Evolutionary conservation across 92 coral and sea anemone genomes (phyloP).

Genomic region (Meandrina meandrites): DNA sequence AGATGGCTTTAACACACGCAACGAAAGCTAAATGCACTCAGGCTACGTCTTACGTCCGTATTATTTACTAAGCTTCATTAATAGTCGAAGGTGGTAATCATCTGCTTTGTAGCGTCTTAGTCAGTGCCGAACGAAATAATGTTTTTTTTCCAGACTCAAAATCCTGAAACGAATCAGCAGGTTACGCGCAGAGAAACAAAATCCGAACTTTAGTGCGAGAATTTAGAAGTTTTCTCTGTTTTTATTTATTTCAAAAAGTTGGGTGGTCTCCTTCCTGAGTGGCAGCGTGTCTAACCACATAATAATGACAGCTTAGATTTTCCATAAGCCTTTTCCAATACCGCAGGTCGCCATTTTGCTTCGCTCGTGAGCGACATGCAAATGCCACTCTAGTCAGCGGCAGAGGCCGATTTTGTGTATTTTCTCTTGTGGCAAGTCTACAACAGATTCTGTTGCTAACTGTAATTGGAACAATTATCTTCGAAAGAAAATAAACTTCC

Average conservation of each 20-base stretch:
- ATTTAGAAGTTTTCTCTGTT: background rate
- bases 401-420: background rate
- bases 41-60: background rate
- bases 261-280: background rate
- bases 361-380: background rate
- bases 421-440: background rate
- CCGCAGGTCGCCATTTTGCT: background rate
- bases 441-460: background rate
- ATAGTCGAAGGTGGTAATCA: background rate
- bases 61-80: background rate
- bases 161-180: background rate
- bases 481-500: background rate
- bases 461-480: constrained; percentile 6
- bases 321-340: background rate
- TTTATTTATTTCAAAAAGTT: background rate
- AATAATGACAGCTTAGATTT: background rate
- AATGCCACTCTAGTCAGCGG: background rate
- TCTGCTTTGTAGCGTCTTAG: background rate
- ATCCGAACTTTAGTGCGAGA: background rate
- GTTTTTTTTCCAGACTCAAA: background rate
- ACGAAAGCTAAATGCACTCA: background rate
- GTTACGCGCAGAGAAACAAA: background rate
- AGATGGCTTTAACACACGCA: background rate
- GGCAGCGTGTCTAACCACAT: background rate
- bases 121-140: background rate